A percentile compares a stretch with the other conserved stretches of the same genome.
Evolutionary conservation across 2,797 vertebrate genomes (phyloP).

Genomic region (Huso huso): DNA sequence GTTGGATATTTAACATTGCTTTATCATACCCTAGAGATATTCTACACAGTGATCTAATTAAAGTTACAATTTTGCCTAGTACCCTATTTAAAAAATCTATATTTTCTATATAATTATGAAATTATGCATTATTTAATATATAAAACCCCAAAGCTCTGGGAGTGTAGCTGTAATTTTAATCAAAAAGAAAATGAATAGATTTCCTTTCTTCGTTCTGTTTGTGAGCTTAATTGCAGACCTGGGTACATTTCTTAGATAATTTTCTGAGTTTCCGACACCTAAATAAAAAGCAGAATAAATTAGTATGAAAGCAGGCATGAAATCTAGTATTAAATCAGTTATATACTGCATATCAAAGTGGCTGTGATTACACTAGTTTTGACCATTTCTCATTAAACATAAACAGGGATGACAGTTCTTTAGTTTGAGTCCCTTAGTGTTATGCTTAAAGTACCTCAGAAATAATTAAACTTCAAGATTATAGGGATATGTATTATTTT

Average conservation of each 20-base stretch:
- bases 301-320: slow-evolving; percentile 61
- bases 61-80: slow-evolving; percentile 60
- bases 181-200: slow-evolving; percentile 68
- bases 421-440: slow-evolving; percentile 15
- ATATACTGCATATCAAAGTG: slow-evolving; percentile 46
- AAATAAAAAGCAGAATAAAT: slow-evolving; percentile 49
- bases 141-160: slow-evolving; percentile 64
- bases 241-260: slow-evolving; percentile 48
- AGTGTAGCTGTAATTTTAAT: slow-evolving; percentile 69
- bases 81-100: slow-evolving; percentile 73
- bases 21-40: slow-evolving; percentile 72
- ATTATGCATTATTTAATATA: slow-evolving; percentile 75
- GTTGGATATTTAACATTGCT: slow-evolving; percentile 68
- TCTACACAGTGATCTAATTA: slow-evolving; percentile 72
- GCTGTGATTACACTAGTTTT: slow-evolving; percentile 50
- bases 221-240: slow-evolving; percentile 56
- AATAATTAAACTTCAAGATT: slow-evolving; percentile 52
- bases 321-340: slow-evolving; percentile 61
- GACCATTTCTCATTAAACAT: slow-evolving; percentile 38
- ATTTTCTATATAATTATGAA: slow-evolving; percentile 78
- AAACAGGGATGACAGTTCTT: background rate
- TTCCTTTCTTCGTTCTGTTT: slow-evolving; percentile 58
- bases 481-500: slow-evolving; percentile 58
- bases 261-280: slow-evolving; percentile 48
- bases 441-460: slow-evolving; percentile 47